Evolutionary conservation across 2,888 invertebrate genomes (phyloP).

Genomic region (Penaeus monodon): DNA sequence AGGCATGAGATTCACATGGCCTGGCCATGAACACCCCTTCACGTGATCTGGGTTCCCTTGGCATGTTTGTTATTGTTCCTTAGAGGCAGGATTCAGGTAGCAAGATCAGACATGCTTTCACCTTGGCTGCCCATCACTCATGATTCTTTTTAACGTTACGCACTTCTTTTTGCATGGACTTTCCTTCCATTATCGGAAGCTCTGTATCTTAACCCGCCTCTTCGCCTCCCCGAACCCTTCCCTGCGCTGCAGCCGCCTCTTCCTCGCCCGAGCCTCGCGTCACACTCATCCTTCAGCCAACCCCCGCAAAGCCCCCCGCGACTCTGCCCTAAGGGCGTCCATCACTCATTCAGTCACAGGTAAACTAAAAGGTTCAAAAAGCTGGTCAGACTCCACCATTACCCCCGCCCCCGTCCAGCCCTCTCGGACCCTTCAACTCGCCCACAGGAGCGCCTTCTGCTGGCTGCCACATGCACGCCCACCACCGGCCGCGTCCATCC

Average conservation of each 20-base stretch:
- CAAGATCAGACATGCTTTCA: too few relatives aligned
- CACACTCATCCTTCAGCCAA: conserved; percentile 16
- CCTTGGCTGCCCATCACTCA: too few relatives aligned
- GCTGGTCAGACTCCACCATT: conserved; percentile 2
- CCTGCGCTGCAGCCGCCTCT: not conserved
- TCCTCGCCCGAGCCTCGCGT: not conserved
- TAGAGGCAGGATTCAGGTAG: too few relatives aligned
- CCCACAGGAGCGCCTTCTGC: too few relatives aligned
- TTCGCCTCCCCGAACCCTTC: not conserved
- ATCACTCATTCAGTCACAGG: conserved; percentile 20
- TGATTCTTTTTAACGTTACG: too few relatives aligned
- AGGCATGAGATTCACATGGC: too few relatives aligned
- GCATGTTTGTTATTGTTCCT: too few relatives aligned
- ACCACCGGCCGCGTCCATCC: not conserved
- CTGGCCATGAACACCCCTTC: too few relatives aligned
- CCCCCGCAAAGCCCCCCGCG: conserved; percentile 11
- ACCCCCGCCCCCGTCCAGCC: too few relatives aligned
- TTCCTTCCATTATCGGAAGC: too few relatives aligned
- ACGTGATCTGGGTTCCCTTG: too few relatives aligned
- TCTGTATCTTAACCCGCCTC: not conserved
- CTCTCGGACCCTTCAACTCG: not conserved
- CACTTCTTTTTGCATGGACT: too few relatives aligned
- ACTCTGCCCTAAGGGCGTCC: conserved; percentile 11
- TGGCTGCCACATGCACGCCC: not conserved
- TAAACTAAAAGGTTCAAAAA: not conserved